Evolutionary conservation across 1,140 invertebrate genomes (phyloP).

Genomic region (Berghia stephanieae): DNA sequence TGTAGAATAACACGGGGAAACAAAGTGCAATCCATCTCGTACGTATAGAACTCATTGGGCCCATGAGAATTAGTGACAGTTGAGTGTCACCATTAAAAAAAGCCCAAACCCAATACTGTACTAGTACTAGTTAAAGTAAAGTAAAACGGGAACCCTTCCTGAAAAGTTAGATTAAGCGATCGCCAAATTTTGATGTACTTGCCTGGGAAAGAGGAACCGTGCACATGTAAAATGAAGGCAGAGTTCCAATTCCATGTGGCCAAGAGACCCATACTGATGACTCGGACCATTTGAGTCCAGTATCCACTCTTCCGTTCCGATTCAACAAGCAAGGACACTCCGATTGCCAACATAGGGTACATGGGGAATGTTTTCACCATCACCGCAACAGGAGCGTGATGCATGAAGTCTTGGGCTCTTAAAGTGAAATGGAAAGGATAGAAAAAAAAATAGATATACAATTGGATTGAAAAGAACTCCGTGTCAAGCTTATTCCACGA

Average conservation of each 20-base stretch:
- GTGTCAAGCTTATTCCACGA: too few species aligned
- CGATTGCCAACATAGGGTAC: slow-evolving; percentile 19
- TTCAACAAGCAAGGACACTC: slow-evolving; percentile 16
- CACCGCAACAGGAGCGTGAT: not conserved
- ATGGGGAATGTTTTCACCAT: slow-evolving; percentile 26
- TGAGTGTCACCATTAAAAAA: too few species aligned
- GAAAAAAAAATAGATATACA: not conserved
- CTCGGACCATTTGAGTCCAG: slow-evolving; percentile 14
- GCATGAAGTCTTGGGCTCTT: slow-evolving; percentile 22
- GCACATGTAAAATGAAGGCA: slow-evolving; percentile 21
- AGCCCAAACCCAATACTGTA: too few species aligned
- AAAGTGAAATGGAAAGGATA: not conserved
- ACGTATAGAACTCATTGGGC: too few species aligned
- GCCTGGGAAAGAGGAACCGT: slow-evolving; percentile 15
- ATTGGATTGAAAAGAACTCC: not conserved
- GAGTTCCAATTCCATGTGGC: slow-evolving; percentile 22
- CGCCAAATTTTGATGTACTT: not conserved
- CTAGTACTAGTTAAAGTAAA: too few species aligned
- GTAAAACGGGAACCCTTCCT: too few species aligned
- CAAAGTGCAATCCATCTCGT: too few species aligned
- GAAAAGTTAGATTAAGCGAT: too few species aligned
- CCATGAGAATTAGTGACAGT: too few species aligned
- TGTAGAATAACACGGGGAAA: too few species aligned
- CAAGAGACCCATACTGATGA: slow-evolving; percentile 5
- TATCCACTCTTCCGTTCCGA: not conserved